Percentiles rank a stretch among this genome's conserved stretches.
phyloP scores from a whole-genome alignment of 2,888 invertebrate genomes.

The Lepidocyrtoides sp. region DNA sequence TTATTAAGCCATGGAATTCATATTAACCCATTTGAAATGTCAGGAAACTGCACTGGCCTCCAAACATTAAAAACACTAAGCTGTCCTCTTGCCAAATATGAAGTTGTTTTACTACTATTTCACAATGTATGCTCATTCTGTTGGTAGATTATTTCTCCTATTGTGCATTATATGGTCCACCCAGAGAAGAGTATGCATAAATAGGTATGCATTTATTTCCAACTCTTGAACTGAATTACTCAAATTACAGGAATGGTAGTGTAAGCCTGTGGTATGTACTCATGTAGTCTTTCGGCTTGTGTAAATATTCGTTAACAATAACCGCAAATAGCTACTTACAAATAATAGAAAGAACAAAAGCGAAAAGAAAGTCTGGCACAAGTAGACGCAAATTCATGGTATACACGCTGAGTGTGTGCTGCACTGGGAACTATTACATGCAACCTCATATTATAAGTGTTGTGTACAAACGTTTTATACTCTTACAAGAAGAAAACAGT shows the following conservation, averaged over 20 bases:
- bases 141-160: background rate
- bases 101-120: background rate
- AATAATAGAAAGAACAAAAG: background rate
- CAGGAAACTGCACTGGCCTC: conserved; percentile 38
- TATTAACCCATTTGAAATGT: conserved; percentile 60
- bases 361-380: background rate
- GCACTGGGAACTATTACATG: background rate
- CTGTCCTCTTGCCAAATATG: conserved; percentile 20
- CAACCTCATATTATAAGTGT: background rate
- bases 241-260: too few species aligned
- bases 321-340: conserved; percentile 43
- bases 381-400: background rate
- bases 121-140: background rate
- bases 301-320: conserved; percentile 45
- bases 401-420: background rate
- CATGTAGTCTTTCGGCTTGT: background rate
- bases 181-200: background rate
- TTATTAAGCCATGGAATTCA: conserved; percentile 49
- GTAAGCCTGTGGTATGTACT: background rate
- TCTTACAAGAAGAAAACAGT: background rate
- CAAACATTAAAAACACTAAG: conserved; percentile 17
- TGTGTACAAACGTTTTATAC: background rate
- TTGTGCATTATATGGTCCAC: background rate
- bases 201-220: background rate
- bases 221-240: background rate